Conservation (phyloP, 37 sponge, comb jelly and placozoan genomes). For the Beroe forskalii region DNA sequence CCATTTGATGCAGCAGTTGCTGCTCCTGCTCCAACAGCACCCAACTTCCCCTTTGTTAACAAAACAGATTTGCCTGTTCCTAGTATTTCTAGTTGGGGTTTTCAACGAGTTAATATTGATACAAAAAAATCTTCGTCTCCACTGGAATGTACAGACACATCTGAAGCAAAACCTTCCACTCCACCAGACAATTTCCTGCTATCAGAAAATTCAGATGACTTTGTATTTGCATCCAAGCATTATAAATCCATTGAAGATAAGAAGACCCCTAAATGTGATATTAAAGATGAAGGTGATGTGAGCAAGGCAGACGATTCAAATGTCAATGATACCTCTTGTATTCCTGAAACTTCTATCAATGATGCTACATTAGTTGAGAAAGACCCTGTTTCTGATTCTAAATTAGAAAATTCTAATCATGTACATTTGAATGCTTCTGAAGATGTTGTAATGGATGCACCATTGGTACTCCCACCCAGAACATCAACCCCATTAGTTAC, state of each 20-base stretch:
- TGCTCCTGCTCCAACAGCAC: conserved; percentile 9
- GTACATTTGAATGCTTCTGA: neutral
- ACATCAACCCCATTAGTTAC: neutral
- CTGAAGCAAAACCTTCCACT: neutral
- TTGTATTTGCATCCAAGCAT: conserved; percentile 45
- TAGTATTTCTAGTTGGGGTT: conserved; percentile 49
- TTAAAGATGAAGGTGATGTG: neutral
- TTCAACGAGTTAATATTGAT: conserved; percentile 31
- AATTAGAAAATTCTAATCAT: neutral
- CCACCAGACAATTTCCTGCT: neutral
- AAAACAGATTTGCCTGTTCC: conserved; percentile 35
- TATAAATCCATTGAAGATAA: conserved; percentile 31
- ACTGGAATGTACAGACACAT: neutral
- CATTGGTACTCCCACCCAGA: neutral
- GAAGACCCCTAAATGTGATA: neutral
- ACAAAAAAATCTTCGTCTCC: neutral
- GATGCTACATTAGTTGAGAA: neutral
- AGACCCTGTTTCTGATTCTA: neutral
- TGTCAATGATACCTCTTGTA: neutral
- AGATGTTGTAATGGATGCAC: neutral
- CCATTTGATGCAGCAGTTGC: conserved; percentile 60
- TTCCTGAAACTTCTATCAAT: neutral
- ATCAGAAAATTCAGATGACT: conserved; percentile 61
- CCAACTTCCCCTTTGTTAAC: conserved; percentile 57
- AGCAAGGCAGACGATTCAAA: neutral